A percentile compares a stretch with the other conserved stretches of the same genome.
Conservation (phyloP, 2,888 invertebrate species). For the Ophion ventricosus region DNA sequence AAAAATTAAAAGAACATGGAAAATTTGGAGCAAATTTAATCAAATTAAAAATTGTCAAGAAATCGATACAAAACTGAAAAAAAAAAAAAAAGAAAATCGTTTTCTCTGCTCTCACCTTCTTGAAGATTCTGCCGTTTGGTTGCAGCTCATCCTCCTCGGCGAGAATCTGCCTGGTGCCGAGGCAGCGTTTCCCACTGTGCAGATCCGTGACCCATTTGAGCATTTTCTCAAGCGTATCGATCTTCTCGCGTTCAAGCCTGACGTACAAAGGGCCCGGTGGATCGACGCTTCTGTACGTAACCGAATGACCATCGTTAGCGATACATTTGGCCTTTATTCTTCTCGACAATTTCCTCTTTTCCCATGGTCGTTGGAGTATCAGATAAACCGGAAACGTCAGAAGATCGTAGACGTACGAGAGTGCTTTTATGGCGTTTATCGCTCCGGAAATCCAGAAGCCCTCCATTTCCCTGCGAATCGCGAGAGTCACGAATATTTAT, state of each 20-base stretch:
- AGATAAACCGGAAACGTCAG: conserved; percentile 96
- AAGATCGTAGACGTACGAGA: conserved; percentile 94
- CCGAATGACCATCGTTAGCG: conserved; percentile 86
- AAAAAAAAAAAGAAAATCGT: too few relatives aligned
- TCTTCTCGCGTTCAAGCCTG: conserved; percentile 89
- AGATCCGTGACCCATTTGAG: conserved; percentile 91
- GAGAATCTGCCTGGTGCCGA: conserved; percentile 95
- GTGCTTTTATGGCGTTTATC: conserved; percentile 90
- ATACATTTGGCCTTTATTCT: conserved; percentile 91
- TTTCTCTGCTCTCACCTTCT: conserved; percentile 88
- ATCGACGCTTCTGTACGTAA: conserved; percentile 90
- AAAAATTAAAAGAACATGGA: background rate
- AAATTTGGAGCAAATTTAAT: too few relatives aligned
- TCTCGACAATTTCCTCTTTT: conserved; percentile 89
- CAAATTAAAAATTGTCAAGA: too few relatives aligned
- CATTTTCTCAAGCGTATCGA: conserved; percentile 93
- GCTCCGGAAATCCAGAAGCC: conserved; percentile 87
- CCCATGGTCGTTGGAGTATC: conserved; percentile 94
- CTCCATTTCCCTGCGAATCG: conserved; percentile 85
- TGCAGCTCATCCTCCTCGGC: conserved; percentile 97
- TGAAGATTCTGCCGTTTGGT: conserved; percentile 96
- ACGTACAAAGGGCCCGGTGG: conserved; percentile 89
- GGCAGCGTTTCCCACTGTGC: conserved; percentile 90
- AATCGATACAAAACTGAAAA: too few relatives aligned
- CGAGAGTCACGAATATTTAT: background rate